These are phyloP conservation scores for Neostethus bicornis DNA, from an alignment of 2,797 vertebrate genomes.

Conservation along the genomic window DNA sequence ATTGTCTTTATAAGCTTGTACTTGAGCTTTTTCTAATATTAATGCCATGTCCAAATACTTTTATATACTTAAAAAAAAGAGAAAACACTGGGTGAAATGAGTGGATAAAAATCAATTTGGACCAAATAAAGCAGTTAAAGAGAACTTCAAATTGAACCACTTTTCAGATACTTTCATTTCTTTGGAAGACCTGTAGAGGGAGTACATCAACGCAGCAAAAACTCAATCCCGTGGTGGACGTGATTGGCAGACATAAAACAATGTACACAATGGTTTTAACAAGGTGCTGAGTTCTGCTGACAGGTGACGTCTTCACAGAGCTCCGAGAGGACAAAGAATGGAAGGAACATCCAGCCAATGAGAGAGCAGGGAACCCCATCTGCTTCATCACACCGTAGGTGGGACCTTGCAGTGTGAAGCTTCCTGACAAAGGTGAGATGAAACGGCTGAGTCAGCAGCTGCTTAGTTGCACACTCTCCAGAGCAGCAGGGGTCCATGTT, in stretches of 20 bases:
- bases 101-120: too few species aligned
- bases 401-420: neutral
- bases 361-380: neutral
- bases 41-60: too few species aligned
- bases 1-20: too few species aligned
- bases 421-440: conserved; percentile 9
- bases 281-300: neutral
- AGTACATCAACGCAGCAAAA: neutral
- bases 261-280: neutral
- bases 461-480: conserved; percentile 1
- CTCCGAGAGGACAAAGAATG: neutral
- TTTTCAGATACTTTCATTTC: too few species aligned
- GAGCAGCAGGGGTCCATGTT: conserved; percentile 8
- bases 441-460: conserved; percentile 1
- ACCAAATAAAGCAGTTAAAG: neutral
- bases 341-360: neutral
- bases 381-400: conserved; percentile 4
- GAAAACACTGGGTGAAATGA: too few species aligned
- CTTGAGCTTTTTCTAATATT: too few species aligned
- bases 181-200: neutral
- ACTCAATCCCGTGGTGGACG: neutral
- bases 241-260: neutral
- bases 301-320: neutral
- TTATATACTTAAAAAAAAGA: too few species aligned
- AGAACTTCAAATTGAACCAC: too few species aligned